These are phyloP conservation scores for Drosophila paranaensis DNA, from an alignment of 2,888 invertebrate species.

Conservation along the genomic window DNA sequence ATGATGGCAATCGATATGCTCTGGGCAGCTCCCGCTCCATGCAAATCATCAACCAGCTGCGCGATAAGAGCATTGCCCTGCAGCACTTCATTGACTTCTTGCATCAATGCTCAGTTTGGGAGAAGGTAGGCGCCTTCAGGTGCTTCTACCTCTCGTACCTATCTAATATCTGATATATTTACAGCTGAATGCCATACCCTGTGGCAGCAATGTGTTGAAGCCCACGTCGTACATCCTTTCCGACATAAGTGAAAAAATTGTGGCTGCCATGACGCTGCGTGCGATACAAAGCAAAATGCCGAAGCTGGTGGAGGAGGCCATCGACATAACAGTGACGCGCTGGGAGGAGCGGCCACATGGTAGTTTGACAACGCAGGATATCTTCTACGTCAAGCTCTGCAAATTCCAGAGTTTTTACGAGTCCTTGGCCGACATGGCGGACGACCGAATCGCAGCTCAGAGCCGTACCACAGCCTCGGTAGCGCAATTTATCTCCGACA, in stretches of 20 bases:
- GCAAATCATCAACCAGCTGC: constrained; percentile 93
- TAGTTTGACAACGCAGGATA: constrained; percentile 89
- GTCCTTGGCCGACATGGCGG: constrained; percentile 87
- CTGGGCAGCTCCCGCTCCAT: constrained; percentile 91
- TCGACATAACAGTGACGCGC: constrained; percentile 86
- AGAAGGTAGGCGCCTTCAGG: constrained; percentile 84
- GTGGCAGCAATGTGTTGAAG: constrained; percentile 77
- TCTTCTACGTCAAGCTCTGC: constrained; percentile 90
- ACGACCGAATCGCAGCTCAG: constrained; percentile 87
- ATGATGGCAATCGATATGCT: constrained; percentile 84
- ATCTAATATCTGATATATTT: constrained; percentile 10
- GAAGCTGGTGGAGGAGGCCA: constrained; percentile 86
- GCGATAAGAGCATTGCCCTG: constrained; percentile 94
- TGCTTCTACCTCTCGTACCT: too few species aligned
- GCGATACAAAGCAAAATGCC: constrained; percentile 57
- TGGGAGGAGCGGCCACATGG: constrained; percentile 85
- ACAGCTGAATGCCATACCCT: constrained; percentile 82
- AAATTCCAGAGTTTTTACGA: constrained; percentile 88
- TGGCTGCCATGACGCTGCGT: constrained; percentile 89
- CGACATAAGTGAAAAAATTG: constrained; percentile 92
- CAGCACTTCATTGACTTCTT: constrained; percentile 91
- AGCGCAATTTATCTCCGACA: constrained; percentile 86
- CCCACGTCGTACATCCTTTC: constrained; percentile 87
- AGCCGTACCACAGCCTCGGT: constrained; percentile 86
- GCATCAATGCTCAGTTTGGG: constrained; percentile 89